phyloP scores from a whole-genome alignment of 1,140 invertebrate genomes.

The Zaprionus gabonicus region DNA sequence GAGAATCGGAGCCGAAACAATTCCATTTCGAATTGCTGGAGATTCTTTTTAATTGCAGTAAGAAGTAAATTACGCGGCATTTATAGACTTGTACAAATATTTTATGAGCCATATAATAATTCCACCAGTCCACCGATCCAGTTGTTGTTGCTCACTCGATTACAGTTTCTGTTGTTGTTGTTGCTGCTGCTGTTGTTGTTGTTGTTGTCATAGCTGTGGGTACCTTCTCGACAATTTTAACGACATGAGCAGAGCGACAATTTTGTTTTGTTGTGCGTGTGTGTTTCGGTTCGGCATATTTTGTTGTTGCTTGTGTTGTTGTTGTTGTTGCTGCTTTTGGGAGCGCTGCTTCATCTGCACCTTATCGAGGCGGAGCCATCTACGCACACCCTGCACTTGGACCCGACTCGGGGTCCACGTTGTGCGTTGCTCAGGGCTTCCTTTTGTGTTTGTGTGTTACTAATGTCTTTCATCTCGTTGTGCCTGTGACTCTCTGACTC shows the following conservation, averaged over 20 bases:
- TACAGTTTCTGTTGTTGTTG: not conserved
- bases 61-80: conserved; percentile 72
- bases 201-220: conserved; percentile 47
- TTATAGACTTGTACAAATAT: conserved; percentile 81
- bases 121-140: conserved; percentile 25
- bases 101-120: conserved; percentile 81
- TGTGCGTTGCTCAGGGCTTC: conserved; percentile 26
- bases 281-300: conserved; percentile 30
- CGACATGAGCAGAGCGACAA: conserved; percentile 42
- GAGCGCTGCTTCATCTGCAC: conserved; percentile 35
- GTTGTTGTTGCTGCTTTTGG: conserved; percentile 32
- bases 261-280: conserved; percentile 40
- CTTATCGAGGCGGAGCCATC: conserved; percentile 60
- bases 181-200: conserved; percentile 17
- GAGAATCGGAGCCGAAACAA: conserved; percentile 35
- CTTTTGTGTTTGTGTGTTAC: conserved; percentile 49
- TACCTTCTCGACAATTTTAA: conserved; percentile 57
- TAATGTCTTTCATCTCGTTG: conserved; percentile 34
- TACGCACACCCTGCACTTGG: conserved; percentile 67
- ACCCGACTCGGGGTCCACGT: conserved; percentile 20
- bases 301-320: conserved; percentile 19
- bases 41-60: conserved; percentile 64
- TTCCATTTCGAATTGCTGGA: conserved; percentile 35
- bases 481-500: not conserved
- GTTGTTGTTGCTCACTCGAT: conserved; percentile 16